Evolutionary conservation across 2,797 vertebrate genomes (phyloP).

Genomic region (Ctenopoma kingsleyae): DNA sequence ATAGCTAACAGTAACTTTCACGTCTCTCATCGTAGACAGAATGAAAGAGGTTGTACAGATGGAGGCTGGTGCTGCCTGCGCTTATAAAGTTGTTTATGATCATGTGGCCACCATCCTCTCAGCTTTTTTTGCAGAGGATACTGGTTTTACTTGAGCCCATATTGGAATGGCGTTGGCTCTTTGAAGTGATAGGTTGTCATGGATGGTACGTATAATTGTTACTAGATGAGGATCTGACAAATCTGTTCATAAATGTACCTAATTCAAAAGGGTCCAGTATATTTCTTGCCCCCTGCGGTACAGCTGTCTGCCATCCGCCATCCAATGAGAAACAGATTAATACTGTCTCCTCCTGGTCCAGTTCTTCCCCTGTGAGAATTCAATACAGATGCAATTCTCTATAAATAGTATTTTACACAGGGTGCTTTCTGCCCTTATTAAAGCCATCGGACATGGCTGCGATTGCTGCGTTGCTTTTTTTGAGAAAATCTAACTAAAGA

Average conservation of each 20-base stretch:
- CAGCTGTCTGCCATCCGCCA: conserved; percentile 4
- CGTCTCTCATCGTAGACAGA: conserved; percentile 21
- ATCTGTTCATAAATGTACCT: not conserved
- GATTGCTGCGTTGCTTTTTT: conserved; percentile 5
- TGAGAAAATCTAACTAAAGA: not conserved
- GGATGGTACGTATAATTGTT: not conserved
- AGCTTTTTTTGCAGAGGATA: conserved; percentile 27
- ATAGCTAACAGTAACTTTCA: conserved; percentile 61
- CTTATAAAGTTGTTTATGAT: conserved; percentile 43
- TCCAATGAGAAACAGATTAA: conserved; percentile 16
- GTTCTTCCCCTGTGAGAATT: conserved; percentile 31
- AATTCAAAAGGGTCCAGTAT: not conserved
- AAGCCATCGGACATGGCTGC: conserved; percentile 20
- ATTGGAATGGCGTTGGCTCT: not conserved
- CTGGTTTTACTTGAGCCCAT: conserved; percentile 25
- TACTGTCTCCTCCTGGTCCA: conserved; percentile 1
- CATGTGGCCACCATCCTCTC: conserved; percentile 40
- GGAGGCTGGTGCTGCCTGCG: conserved; percentile 31
- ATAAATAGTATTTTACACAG: conserved; percentile 36
- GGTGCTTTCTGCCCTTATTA: conserved; percentile 4
- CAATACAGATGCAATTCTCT: conserved; percentile 35
- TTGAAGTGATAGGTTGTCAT: not conserved
- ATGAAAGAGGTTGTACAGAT: conserved; percentile 25
- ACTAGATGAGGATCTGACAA: not conserved
- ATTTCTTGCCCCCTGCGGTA: not conserved